These are phyloP conservation scores for Cichlasoma orientale DNA, from an alignment of 2,797 vertebrate genomes.

Conservation along the genomic window DNA sequence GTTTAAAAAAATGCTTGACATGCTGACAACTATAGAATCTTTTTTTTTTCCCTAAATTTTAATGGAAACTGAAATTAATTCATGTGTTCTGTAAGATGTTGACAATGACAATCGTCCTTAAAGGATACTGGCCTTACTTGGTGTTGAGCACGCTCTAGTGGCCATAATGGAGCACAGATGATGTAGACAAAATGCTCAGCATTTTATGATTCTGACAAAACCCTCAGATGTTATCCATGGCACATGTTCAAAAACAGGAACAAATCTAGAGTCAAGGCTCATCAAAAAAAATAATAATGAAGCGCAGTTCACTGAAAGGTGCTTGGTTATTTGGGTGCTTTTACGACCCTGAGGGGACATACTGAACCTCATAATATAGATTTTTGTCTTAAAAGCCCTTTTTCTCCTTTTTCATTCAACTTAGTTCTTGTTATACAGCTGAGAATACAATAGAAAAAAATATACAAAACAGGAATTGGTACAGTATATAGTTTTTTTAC, in stretches of 20 bases:
- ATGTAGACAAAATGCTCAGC: neutral
- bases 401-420: neutral
- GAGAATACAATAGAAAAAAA: neutral
- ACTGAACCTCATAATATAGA: neutral
- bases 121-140: slow-evolving; percentile 11
- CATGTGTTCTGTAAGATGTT: slow-evolving; percentile 69
- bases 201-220: neutral
- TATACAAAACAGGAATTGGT: neutral
- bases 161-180: neutral
- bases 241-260: neutral
- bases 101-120: slow-evolving; percentile 69
- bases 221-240: neutral
- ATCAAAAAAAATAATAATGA: neutral
- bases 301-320: no score
- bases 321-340: no score
- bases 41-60: slow-evolving; percentile 48
- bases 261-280: neutral
- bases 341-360: neutral
- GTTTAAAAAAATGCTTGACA: neutral
- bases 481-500: neutral
- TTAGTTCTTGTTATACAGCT: neutral
- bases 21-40: neutral
- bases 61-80: slow-evolving; percentile 68
- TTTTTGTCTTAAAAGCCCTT: neutral
- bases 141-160: slow-evolving; percentile 62